Base-by-base conservation (phyloP, 1,140 invertebrate species). In the Leguminivora glycinivorella region DNA sequence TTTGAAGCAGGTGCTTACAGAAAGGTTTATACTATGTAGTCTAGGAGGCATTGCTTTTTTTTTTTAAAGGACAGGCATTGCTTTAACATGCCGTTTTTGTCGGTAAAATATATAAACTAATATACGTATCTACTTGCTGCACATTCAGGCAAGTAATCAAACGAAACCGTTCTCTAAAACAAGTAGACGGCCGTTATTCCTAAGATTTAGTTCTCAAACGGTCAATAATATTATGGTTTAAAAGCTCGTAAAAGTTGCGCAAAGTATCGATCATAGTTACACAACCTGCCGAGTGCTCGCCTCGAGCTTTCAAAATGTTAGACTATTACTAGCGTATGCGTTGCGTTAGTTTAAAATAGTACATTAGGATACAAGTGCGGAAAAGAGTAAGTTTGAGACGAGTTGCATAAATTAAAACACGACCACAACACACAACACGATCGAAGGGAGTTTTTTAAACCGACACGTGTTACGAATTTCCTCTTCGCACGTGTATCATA, bases 261-360 rank as follows among this genome's bases (percentile, higher is more conserved):
- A 52, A 52, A 52, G 47, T 52, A 52, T 52, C 47, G 47, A 52
- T 52, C 47, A 52, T 52, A 52, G 47, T 52, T 52, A 52, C 47
- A 52, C 47, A 52, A 52, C 47, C 47, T 52, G 47, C 19, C 47
- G 19, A 6, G 17, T 52, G 47, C 17, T 52, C 19, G 22, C 47
- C 6, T 52, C 7, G 19, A 52, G 47, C 47, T 52, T 52, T 52
- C 47, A 52, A 52, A 52, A 52, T 52, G 47, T 52, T 19, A 52
- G 17, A 52, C 47, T 19, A 9, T 43, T n/a, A 17, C 4, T 4
- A 43, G n/a, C 5, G 34, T 10, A 43, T 43, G 47, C 19, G 17
- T 7, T 17, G 1, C 43, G 19, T n/a, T 47, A n/a, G 17, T 52
- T 19, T 17, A 19, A 9, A 52, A 19, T 19, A 52, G n/a, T n/a